These are phyloP conservation scores for Mechanitis messenoides DNA, from an alignment of 2,888 invertebrate genomes.

Conservation along the genomic window DNA sequence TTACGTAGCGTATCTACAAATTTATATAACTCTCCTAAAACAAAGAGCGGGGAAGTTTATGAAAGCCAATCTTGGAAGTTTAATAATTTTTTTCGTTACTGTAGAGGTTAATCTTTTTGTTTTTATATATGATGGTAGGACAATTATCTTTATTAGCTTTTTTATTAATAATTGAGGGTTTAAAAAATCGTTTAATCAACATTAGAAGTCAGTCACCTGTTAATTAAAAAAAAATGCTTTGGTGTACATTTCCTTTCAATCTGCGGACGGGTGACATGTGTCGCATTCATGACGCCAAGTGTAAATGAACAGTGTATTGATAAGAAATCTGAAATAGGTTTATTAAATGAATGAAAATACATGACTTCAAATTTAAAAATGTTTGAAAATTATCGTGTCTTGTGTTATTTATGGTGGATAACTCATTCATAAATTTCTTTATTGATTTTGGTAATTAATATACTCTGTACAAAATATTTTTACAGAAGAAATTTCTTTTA, in stretches of 20 bases:
- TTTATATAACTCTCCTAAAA: slow-evolving; percentile 22
- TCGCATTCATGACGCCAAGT: too few species aligned
- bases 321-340: too few species aligned
- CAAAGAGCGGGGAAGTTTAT: slow-evolving; percentile 27
- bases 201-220: too few species aligned
- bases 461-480: neutral
- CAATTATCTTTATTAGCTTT: neutral
- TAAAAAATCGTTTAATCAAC: neutral
- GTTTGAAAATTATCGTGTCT: neutral
- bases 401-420: neutral
- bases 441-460: too few species aligned
- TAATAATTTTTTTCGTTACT: slow-evolving; percentile 23
- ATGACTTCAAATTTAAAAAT: too few species aligned
- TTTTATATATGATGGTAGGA: slow-evolving; percentile 4
- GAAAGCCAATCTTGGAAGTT: slow-evolving; percentile 29
- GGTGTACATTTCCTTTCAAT: too few species aligned
- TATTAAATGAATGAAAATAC: too few species aligned
- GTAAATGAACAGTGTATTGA: too few species aligned
- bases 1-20: slow-evolving; percentile 6
- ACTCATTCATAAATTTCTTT: too few species aligned
- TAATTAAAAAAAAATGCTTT: too few species aligned
- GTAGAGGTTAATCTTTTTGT: slow-evolving; percentile 13
- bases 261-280: too few species aligned
- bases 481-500: slow-evolving; percentile 7
- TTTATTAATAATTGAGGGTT: slow-evolving; percentile 9